Conservation (phyloP, 2,888 invertebrate genomes). For the Oxyteleia sp. region DNA sequence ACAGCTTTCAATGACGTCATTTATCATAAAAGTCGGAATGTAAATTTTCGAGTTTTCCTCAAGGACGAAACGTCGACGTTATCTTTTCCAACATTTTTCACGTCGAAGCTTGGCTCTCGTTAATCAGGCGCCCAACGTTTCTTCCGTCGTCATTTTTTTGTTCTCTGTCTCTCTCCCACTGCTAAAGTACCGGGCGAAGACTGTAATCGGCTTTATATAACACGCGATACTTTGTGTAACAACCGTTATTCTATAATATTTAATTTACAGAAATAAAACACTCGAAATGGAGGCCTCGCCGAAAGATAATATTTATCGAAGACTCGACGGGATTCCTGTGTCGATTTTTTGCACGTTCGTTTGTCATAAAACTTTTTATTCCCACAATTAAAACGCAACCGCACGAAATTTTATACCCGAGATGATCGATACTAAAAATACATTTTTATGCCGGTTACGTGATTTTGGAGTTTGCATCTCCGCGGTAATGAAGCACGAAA, state of each 20-base stretch:
- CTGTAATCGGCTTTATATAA: conserved; percentile 28
- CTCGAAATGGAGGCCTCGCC: conserved; percentile 5
- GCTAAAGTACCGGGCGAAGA: background rate
- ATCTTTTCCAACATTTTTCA: conserved; percentile 33
- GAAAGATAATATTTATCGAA: conserved; percentile 20
- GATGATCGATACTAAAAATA: conserved; percentile 1
- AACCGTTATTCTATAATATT: conserved; percentile 31
- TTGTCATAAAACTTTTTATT: conserved; percentile 8
- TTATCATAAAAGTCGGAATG: background rate
- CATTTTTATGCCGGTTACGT: background rate
- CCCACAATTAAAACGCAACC: conserved; percentile 4
- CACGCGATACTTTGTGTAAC: conserved; percentile 15
- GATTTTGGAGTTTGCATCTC: background rate
- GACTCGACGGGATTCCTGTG: conserved; percentile 3
- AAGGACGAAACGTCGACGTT: no score
- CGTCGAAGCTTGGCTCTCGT: background rate
- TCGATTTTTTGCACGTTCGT: conserved; percentile 17
- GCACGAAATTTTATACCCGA: background rate
- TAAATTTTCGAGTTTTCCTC: background rate
- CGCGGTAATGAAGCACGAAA: background rate
- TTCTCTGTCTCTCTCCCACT: no score
- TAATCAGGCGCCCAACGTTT: conserved; percentile 23
- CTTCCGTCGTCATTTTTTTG: conserved; percentile 34
- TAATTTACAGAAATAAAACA: conserved; percentile 36
- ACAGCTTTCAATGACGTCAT: background rate